Conservation (phyloP, 2,113 vertebrate genomes). For the Stegastes partitus region DNA sequence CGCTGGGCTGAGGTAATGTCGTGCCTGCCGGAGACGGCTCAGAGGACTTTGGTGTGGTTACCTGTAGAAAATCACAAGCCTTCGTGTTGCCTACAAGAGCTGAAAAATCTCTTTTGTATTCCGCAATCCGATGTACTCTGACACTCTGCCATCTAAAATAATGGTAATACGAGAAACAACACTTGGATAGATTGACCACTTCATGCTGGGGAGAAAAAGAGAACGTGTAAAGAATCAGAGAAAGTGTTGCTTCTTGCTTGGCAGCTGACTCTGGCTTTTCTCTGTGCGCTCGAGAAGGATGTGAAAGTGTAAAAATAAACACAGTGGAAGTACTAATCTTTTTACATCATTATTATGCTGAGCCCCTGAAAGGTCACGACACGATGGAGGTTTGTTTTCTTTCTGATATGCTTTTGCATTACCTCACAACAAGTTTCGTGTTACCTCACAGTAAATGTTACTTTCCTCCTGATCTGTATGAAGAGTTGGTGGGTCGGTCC, state of each 20-base stretch:
- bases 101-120: slow-evolving; percentile 20
- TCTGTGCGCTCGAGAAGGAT: not conserved
- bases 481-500: not conserved
- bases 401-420: not conserved
- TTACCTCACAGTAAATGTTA: not conserved
- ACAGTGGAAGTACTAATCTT: too few relatives aligned
- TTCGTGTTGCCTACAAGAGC: slow-evolving; percentile 16
- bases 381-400: too few relatives aligned
- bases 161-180: not conserved
- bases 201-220: not conserved
- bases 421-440: not conserved
- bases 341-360: not conserved
- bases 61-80: slow-evolving; percentile 16
- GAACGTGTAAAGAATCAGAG: not conserved
- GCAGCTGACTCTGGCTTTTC: not conserved
- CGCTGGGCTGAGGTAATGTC: slow-evolving; percentile 14
- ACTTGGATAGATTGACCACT: not conserved
- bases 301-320: slow-evolving; percentile 18
- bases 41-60: slow-evolving; percentile 22
- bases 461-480: not conserved
- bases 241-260: not conserved
- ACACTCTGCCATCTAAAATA: not conserved
- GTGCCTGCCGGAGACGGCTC: not conserved
- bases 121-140: not conserved
- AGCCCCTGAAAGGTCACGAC: not conserved